phyloP scores from a whole-genome alignment of 92 coral and sea anemone species.

The Muricea muricata region DNA sequence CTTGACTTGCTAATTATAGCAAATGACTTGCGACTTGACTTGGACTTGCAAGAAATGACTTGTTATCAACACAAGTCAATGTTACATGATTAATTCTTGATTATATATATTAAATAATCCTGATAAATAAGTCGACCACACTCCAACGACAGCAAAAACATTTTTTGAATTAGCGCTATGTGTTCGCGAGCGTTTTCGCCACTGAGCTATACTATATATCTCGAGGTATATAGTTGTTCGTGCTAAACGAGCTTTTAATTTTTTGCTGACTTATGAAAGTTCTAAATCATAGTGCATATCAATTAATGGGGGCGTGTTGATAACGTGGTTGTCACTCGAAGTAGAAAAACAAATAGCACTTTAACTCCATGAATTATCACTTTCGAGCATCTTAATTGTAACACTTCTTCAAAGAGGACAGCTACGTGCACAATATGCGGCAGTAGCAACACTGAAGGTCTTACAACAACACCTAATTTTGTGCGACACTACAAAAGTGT shows the following conservation, averaged over 20 bases:
- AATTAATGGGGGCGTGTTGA: not conserved
- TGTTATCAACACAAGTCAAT: conserved; percentile 10
- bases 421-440: not conserved
- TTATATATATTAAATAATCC: too few relatives aligned
- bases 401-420: not conserved
- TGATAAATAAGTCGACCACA: not conserved
- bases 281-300: too few relatives aligned
- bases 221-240: too few relatives aligned
- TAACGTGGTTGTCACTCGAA: not conserved
- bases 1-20: conserved; percentile 3
- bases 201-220: too few relatives aligned
- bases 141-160: not conserved
- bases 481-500: not conserved
- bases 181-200: too few relatives aligned
- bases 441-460: not conserved
- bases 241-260: too few relatives aligned
- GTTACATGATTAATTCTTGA: not conserved
- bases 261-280: too few relatives aligned
- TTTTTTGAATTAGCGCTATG: too few relatives aligned
- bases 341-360: not conserved
- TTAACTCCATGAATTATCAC: not conserved
- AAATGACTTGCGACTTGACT: conserved; percentile 6
- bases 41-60: conserved; percentile 9
- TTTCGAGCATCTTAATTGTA: not conserved
- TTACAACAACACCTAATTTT: not conserved